Evolutionary conservation across 2,888 invertebrate genomes (phyloP).

Genomic region (Brachyptera putata): DNA sequence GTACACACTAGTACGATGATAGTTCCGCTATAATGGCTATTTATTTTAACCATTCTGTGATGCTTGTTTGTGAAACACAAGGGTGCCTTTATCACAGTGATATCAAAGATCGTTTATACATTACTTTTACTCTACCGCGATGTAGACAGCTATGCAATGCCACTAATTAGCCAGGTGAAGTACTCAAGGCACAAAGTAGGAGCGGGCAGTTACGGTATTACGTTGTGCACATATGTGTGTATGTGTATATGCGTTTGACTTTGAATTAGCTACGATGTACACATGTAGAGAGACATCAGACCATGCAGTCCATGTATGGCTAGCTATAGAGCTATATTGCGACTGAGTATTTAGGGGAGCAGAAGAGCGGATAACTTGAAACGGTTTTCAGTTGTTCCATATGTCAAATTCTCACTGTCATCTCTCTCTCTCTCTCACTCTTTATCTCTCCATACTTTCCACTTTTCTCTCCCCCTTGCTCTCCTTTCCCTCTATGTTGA

Average conservation of each 20-base stretch:
- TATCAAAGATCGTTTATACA: too few relatives aligned
- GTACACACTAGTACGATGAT: too few relatives aligned
- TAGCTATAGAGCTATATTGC: background rate
- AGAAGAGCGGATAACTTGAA: conserved; percentile 17
- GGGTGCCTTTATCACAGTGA: too few relatives aligned
- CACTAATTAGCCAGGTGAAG: conserved; percentile 1
- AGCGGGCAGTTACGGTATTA: too few relatives aligned
- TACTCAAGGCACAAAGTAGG: background rate
- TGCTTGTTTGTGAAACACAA: too few relatives aligned
- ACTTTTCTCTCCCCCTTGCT: background rate
- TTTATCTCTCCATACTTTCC: too few relatives aligned
- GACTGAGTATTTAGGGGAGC: conserved; percentile 13
- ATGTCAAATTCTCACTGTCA: conserved; percentile 24
- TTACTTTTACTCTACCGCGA: too few relatives aligned
- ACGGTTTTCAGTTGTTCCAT: conserved; percentile 14
- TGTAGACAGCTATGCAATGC: too few relatives aligned
- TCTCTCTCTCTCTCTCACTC: background rate
- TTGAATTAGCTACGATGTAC: background rate
- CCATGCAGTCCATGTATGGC: too few relatives aligned
- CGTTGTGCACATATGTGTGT: background rate
- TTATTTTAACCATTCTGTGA: too few relatives aligned
- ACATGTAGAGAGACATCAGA: background rate
- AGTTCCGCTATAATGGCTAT: too few relatives aligned
- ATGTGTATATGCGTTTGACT: background rate
- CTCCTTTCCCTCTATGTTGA: too few relatives aligned